These are phyloP conservation scores for Corythornis leucogaster DNA, from an alignment of 2,797 vertebrate species.

Conservation along the genomic window DNA sequence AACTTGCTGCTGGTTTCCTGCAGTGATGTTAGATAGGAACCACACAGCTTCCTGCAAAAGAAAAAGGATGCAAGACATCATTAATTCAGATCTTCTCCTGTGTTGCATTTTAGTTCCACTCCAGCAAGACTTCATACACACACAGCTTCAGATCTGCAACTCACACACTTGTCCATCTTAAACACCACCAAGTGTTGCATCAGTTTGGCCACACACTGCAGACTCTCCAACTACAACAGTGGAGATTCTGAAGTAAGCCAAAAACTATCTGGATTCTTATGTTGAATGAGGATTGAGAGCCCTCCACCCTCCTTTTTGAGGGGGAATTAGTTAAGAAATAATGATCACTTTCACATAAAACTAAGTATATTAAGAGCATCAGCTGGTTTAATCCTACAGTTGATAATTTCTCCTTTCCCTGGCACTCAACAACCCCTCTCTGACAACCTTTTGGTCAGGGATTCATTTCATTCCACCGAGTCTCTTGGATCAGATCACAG, in stretches of 20 bases:
- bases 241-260: neutral
- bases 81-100: neutral
- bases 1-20: slow-evolving; percentile 99
- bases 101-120: neutral
- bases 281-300: neutral
- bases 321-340: neutral
- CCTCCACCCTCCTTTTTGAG: accelerated
- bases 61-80: neutral
- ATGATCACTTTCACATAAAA: neutral
- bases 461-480: neutral
- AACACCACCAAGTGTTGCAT: accelerated
- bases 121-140: neutral
- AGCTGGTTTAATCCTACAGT: neutral
- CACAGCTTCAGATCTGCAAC: neutral
- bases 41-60: slow-evolving; percentile 94
- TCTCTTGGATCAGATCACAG: slow-evolving; percentile 86
- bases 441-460: neutral
- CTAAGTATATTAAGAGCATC: neutral
- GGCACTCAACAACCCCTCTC: neutral
- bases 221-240: neutral
- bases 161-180: neutral
- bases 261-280: neutral
- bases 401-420: neutral
- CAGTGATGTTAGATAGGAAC: slow-evolving; percentile 99
- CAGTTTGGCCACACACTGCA: neutral